These are phyloP conservation scores for Volucella zonaria DNA, from an alignment of 2,888 invertebrate genomes.

Conservation along the genomic window DNA sequence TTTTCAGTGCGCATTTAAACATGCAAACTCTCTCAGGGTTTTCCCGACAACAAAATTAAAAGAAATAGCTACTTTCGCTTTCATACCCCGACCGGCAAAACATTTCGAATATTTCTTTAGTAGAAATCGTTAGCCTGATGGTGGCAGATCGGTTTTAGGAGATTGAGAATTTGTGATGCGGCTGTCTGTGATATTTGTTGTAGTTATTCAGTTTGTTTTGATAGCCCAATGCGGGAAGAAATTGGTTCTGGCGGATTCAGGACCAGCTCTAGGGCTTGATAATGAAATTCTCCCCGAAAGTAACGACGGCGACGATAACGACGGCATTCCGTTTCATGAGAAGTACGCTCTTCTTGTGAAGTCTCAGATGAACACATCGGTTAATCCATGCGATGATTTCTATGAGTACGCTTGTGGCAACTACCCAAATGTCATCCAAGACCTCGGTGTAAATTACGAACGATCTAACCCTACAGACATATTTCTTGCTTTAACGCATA, in stretches of 20 bases:
- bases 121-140: no score
- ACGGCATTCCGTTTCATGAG: conserved; percentile 60
- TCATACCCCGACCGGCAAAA: no score
- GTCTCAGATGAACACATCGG: conserved; percentile 79
- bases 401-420: conserved; percentile 81
- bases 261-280: conserved; percentile 1
- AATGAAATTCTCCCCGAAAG: conserved; percentile 70
- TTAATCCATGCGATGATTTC: conserved; percentile 79
- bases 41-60: no score
- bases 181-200: no score
- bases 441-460: conserved; percentile 75
- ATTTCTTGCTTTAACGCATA: conserved; percentile 75
- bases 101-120: no score
- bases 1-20: no score
- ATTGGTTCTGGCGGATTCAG: not conserved
- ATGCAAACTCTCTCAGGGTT: no score
- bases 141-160: no score
- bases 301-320: conserved; percentile 22
- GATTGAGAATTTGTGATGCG: no score
- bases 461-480: conserved; percentile 79
- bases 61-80: no score
- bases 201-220: conserved; percentile 32
- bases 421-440: conserved; percentile 77
- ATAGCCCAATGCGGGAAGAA: not conserved
- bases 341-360: conserved; percentile 78